A percentile compares a stretch with the other conserved stretches of the same genome.
Conservation (phyloP, 2,797 vertebrate species). For the Acropternis orthonyx region DNA sequence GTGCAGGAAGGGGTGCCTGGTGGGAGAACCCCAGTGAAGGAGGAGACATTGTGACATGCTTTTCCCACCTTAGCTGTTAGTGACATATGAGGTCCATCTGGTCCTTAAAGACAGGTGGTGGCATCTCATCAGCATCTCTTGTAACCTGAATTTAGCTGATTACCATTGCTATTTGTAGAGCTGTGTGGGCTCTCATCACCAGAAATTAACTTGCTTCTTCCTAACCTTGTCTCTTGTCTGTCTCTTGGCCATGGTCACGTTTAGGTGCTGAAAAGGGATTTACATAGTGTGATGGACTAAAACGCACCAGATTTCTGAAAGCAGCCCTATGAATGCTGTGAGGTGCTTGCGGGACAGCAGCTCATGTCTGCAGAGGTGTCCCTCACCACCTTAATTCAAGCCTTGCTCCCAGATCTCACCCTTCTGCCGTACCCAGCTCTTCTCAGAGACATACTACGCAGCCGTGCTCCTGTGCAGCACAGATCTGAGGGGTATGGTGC, state of each 20-base stretch:
- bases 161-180: neutral
- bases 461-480: neutral
- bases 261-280: neutral
- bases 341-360: neutral
- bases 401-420: neutral
- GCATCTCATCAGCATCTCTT: neutral
- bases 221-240: neutral
- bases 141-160: neutral
- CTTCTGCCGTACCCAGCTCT: neutral
- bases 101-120: neutral
- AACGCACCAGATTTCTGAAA: neutral
- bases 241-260: neutral
- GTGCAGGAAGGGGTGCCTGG: neutral
- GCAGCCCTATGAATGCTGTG: neutral
- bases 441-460: neutral
- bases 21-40: fast-evolving
- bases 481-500: neutral
- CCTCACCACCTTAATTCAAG: neutral
- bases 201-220: neutral
- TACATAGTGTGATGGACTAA: neutral
- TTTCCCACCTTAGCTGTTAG: neutral
- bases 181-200: neutral
- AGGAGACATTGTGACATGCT: neutral
- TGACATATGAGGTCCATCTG: fast-evolving
- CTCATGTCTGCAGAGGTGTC: neutral